Conservation (phyloP, 2,888 invertebrate genomes). For the Mesorhabditis spiculigera region DNA sequence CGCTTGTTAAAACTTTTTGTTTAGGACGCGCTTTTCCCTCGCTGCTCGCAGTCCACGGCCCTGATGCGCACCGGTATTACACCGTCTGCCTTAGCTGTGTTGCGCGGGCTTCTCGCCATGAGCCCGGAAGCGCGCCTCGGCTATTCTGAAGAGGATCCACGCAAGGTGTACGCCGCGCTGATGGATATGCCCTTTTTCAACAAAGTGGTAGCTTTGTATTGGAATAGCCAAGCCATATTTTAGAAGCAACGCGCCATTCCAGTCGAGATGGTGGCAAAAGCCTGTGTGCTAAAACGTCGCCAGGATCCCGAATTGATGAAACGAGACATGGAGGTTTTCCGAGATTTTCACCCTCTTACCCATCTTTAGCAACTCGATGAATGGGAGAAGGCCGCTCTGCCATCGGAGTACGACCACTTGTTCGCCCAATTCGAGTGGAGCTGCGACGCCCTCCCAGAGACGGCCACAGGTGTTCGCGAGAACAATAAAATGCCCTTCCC, state of each 20-base stretch:
- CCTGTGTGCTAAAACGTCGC: too few relatives aligned
- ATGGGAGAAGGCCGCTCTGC: not conserved
- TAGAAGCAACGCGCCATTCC: not conserved
- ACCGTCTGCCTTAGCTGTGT: not conserved
- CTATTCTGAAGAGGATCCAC: not conserved
- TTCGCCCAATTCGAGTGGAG: not conserved
- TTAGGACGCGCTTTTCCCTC: not conserved
- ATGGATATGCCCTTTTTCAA: not conserved
- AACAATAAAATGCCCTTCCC: too few relatives aligned
- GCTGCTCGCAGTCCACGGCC: not conserved
- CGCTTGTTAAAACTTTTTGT: not conserved
- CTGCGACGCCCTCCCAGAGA: conserved; percentile 1
- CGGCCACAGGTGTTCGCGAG: too few relatives aligned
- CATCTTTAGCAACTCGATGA: not conserved
- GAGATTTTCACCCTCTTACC: too few relatives aligned
- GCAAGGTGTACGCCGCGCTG: not conserved
- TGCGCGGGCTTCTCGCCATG: not conserved
- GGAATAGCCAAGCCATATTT: not conserved
- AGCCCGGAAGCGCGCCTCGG: not conserved
- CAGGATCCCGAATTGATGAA: too few relatives aligned
- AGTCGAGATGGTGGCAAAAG: not conserved
- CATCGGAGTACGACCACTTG: not conserved
- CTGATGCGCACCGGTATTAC: not conserved
- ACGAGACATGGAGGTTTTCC: too few relatives aligned
- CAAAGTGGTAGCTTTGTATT: not conserved